Conservation (phyloP, 2,888 invertebrate species). For the Dusona sp. region DNA sequence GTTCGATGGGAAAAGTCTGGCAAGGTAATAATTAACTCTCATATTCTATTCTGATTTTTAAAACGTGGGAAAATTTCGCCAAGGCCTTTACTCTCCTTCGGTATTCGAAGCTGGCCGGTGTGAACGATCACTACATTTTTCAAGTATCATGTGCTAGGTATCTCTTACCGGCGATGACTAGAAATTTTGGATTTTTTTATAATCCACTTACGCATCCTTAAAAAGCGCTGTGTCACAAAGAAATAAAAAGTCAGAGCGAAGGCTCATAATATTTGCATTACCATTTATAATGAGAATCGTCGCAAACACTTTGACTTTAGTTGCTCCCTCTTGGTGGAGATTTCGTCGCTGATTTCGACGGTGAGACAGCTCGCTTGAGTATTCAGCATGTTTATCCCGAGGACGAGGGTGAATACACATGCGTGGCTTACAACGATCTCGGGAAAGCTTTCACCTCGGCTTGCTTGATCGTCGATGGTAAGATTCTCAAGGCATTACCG, state of each 20-base stretch:
- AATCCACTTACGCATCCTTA: conserved; percentile 9
- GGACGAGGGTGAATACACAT: conserved; percentile 95
- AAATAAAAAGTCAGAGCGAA: neutral
- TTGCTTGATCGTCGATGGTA: conserved; percentile 93
- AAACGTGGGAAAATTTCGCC: no score
- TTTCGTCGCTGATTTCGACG: conserved; percentile 89
- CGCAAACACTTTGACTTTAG: conserved; percentile 83
- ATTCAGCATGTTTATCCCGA: conserved; percentile 93
- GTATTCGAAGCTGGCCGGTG: neutral
- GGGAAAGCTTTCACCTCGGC: conserved; percentile 93
- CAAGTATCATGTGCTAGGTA: neutral
- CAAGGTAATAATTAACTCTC: conserved; percentile 85
- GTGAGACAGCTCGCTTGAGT: conserved; percentile 89
- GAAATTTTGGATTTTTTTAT: neutral
- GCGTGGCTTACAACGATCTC: conserved; percentile 93
- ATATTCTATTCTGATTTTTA: neutral
- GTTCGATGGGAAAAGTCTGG: conserved; percentile 95
- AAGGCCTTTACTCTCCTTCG: neutral
- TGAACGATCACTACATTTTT: neutral
- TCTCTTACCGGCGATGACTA: neutral
- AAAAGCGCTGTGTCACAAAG: conserved; percentile 12
- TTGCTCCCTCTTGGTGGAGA: conserved; percentile 89
- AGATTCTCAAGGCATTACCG: conserved; percentile 75
- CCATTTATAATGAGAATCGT: conserved; percentile 6
- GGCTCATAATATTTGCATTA: conserved; percentile 23